Conservation (phyloP, 2,888 invertebrate genomes). For the Chaitophorus viminalis region DNA sequence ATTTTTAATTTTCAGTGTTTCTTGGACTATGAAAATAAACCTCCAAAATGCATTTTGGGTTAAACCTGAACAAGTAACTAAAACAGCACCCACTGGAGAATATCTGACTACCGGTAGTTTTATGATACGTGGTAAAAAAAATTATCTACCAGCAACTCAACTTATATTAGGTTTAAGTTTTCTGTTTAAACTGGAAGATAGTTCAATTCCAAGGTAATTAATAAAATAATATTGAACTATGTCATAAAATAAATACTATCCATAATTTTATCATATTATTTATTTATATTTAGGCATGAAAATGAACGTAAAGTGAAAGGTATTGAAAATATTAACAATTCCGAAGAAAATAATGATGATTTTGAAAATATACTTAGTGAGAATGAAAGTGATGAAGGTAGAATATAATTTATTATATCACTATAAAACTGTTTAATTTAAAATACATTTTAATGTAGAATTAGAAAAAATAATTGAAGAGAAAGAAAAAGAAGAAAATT, state of each 20-base stretch:
- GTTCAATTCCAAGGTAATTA: constrained; percentile 76
- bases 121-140: constrained; percentile 97
- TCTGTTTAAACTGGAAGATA: constrained; percentile 91
- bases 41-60: constrained; percentile 98
- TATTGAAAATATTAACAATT: constrained; percentile 48
- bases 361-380: constrained; percentile 65
- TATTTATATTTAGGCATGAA: constrained; percentile 69
- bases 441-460: constrained; percentile 16
- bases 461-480: neutral
- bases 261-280: neutral
- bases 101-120: constrained; percentile 96
- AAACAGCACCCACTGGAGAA: constrained; percentile 97
- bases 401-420: neutral
- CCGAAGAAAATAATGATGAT: constrained; percentile 64
- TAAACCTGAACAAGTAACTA: constrained; percentile 91
- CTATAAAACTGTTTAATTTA: neutral
- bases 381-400: constrained; percentile 66
- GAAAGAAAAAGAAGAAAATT: neutral
- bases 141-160: constrained; percentile 92
- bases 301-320: constrained; percentile 74
- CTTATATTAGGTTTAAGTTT: constrained; percentile 94
- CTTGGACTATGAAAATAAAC: constrained; percentile 95
- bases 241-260: neutral
- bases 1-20: constrained; percentile 75
- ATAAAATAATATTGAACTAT: neutral